Conservation (phyloP, 2,797 vertebrate species). For the Clarias laeviceps region DNA sequence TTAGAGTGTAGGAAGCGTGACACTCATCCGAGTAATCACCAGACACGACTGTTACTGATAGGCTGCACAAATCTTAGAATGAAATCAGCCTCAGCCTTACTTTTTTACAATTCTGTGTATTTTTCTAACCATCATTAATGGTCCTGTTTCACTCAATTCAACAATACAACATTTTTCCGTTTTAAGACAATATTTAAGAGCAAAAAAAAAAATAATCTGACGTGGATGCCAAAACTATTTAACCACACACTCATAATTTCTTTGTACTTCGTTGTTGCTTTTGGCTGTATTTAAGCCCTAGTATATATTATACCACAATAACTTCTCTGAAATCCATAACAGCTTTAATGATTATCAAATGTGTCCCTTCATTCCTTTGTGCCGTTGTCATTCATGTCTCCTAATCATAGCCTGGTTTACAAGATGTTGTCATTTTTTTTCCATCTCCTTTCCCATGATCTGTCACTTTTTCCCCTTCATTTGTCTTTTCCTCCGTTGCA, state of each 20-base stretch:
- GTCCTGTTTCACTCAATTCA: not conserved
- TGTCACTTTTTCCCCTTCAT: not conserved
- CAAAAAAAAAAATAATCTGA: not conserved
- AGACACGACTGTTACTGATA: not conserved
- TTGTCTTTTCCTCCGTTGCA: slow-evolving; percentile 34
- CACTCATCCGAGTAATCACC: not conserved
- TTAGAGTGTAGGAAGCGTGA: not conserved
- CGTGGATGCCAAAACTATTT: not conserved
- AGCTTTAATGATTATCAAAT: slow-evolving; percentile 53
- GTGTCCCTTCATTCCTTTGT: slow-evolving; percentile 44
- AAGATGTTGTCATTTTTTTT: slow-evolving; percentile 34
- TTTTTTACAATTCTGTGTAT: too few relatives aligned
- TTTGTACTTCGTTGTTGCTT: slow-evolving; percentile 15
- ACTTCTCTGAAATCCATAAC: slow-evolving; percentile 32
- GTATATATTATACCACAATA: slow-evolving; percentile 33
- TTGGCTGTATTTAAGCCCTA: slow-evolving; percentile 30
- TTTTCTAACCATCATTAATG: not conserved
- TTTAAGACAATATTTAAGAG: not conserved
- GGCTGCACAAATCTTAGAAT: not conserved
- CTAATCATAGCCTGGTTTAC: slow-evolving; percentile 43
- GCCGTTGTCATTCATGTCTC: slow-evolving; percentile 34
- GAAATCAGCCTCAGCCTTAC: not conserved
- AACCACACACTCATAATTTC: not conserved
- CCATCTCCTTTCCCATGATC: slow-evolving; percentile 26
- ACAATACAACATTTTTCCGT: not conserved